Evolutionary conservation across 2,113 vertebrate genomes (phyloP).

Genomic region (Chinchilla lanigera): DNA sequence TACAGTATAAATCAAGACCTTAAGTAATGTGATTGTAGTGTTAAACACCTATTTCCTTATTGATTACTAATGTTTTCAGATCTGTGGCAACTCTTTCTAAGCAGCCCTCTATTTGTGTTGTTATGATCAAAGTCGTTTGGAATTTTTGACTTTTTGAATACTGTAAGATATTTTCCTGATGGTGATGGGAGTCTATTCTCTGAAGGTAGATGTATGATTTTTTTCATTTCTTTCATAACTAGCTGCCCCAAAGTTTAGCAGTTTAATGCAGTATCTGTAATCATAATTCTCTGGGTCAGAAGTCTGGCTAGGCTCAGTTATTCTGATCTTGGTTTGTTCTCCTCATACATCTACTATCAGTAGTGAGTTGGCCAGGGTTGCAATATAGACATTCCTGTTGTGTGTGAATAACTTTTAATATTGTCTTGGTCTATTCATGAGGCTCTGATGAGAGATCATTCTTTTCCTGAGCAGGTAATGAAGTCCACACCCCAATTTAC

Average conservation of each 20-base stretch:
- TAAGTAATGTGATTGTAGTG: background rate
- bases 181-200: background rate
- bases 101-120: background rate
- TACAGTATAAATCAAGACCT: background rate
- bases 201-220: background rate
- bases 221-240: background rate
- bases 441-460: background rate
- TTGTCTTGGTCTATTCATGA: background rate
- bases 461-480: background rate
- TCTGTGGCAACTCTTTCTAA: background rate
- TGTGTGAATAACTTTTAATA: background rate
- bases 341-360: background rate
- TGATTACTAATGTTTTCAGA: background rate
- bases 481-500: background rate
- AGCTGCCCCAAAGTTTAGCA: background rate
- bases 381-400: background rate
- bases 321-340: background rate
- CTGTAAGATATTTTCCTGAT: background rate
- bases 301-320: background rate
- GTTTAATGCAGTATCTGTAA: background rate
- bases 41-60: background rate
- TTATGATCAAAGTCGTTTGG: background rate
- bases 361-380: background rate
- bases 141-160: background rate
- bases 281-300: background rate